Conservation (phyloP, 2,797 vertebrate genomes). For the Pyrrhura leucotis region DNA sequence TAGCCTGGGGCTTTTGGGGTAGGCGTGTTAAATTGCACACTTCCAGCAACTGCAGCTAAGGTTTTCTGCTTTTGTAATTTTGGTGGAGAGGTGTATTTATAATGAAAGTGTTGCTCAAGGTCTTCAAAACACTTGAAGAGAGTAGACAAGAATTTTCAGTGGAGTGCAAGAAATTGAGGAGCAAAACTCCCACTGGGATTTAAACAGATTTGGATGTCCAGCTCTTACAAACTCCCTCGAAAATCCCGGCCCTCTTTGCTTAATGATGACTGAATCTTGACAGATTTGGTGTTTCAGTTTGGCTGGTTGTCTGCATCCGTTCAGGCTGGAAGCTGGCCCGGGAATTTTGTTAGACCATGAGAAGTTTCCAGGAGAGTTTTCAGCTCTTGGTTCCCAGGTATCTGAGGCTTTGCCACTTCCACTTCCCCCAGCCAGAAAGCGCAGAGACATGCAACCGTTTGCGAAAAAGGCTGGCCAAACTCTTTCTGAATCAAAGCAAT, state of each 20-base stretch:
- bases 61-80: not conserved
- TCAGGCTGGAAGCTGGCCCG: conserved; percentile 54
- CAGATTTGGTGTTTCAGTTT: conserved; percentile 62
- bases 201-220: not conserved
- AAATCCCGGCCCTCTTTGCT: not conserved
- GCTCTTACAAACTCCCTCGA: not conserved
- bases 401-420: conserved; percentile 67
- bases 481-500: conserved; percentile 58
- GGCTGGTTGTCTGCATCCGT: conserved; percentile 51
- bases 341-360: conserved; percentile 65
- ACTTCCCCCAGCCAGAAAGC: conserved; percentile 56
- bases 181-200: not conserved
- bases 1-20: not conserved
- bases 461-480: conserved; percentile 49
- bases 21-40: not conserved
- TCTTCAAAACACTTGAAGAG: not conserved
- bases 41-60: not conserved
- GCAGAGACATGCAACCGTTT: conserved; percentile 38
- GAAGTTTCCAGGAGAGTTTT: conserved; percentile 68
- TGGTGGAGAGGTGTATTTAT: not conserved
- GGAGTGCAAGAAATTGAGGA: not conserved
- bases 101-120: not conserved
- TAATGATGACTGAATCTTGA: conserved; percentile 28
- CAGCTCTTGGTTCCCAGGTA: conserved; percentile 68
- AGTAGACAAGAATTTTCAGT: not conserved